Conservation (phyloP, 1,140 invertebrate species). For the Brachionus koreanus region DNA sequence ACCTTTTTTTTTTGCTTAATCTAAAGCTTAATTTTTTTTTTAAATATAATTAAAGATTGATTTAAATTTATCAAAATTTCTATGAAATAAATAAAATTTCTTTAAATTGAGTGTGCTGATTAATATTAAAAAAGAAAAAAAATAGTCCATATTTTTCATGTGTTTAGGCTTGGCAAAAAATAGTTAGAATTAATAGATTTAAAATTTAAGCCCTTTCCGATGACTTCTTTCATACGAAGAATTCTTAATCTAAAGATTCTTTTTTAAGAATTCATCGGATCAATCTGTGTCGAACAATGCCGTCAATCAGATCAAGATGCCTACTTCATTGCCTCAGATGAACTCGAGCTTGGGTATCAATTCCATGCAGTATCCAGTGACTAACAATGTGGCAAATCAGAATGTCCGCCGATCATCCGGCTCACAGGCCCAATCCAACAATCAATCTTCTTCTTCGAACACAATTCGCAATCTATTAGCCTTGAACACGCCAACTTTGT, state of each 20-base stretch:
- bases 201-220: not conserved
- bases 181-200: not conserved
- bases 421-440: not conserved
- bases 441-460: not conserved
- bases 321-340: slow-evolving; percentile 2
- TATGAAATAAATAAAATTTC: no score
- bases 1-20: no score
- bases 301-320: slow-evolving; percentile 10
- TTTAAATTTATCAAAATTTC: no score
- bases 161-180: not conserved
- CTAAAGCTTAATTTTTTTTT: no score
- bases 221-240: not conserved
- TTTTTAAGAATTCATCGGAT: slow-evolving; percentile 9
- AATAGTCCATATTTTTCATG: not conserved
- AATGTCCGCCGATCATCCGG: not conserved
- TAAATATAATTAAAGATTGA: no score
- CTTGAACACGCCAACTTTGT: not conserved
- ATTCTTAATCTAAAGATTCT: not conserved
- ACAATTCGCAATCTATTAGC: slow-evolving; percentile 39
- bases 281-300: not conserved
- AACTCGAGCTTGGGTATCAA: not conserved
- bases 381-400: not conserved
- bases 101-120: not conserved
- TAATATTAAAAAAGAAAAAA: not conserved
- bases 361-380: not conserved